These are phyloP conservation scores for Brachypteracias leptosomus DNA, from an alignment of 2,113 vertebrate species.

Conservation along the genomic window DNA sequence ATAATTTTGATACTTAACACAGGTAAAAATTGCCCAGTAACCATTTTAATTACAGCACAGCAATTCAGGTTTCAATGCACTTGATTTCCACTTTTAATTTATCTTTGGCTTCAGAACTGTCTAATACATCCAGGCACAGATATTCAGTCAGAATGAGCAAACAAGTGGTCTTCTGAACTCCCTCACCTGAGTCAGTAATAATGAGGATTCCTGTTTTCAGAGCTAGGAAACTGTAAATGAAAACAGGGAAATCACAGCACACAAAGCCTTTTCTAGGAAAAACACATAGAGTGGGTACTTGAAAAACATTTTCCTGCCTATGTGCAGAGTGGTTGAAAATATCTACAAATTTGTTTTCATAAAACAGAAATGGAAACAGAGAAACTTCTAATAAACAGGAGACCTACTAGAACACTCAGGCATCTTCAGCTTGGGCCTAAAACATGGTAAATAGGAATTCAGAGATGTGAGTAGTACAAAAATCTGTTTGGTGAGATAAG, in stretches of 20 bases:
- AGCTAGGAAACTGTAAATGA: slow-evolving; percentile 26
- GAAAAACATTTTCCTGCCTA: slow-evolving; percentile 36
- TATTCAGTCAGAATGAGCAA: not conserved
- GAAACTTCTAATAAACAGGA: slow-evolving; percentile 47
- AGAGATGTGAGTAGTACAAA: not conserved
- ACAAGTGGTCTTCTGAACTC: not conserved
- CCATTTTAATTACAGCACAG: not conserved
- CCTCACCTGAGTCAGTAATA: slow-evolving; percentile 25
- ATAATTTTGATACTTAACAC: not conserved
- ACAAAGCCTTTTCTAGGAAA: slow-evolving; percentile 57
- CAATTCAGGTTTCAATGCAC: not conserved
- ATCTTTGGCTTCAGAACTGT: not conserved
- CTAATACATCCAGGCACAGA: not conserved
- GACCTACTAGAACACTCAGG: not conserved
- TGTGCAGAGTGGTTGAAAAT: slow-evolving; percentile 31
- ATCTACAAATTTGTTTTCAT: slow-evolving; percentile 53
- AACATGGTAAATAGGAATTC: not conserved
- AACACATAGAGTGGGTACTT: slow-evolving; percentile 10
- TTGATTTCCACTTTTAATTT: not conserved
- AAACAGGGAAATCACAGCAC: not conserved
- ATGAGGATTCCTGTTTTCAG: slow-evolving; percentile 40
- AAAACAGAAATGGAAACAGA: slow-evolving; percentile 28
- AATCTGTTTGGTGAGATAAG: not conserved
- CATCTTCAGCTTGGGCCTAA: not conserved
- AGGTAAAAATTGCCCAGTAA: not conserved